Conservation (phyloP, 2,888 invertebrate genomes). For the Atrina japonica region DNA sequence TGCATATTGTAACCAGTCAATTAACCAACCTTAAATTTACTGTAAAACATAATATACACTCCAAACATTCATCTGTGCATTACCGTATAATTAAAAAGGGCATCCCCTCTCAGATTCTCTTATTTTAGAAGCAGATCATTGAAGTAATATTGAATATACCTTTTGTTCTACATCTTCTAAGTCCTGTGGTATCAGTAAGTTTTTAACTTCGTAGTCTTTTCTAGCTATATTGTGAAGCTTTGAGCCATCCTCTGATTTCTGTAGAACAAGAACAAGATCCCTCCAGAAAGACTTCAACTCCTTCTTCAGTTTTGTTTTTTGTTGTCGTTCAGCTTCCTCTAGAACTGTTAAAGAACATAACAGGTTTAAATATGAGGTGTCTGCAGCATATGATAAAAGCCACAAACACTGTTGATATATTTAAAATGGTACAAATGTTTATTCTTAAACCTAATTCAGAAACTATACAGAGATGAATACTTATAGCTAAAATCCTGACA, state of each 20-base stretch:
- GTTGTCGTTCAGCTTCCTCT: slow-evolving; percentile 66
- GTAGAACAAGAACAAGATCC: slow-evolving; percentile 71
- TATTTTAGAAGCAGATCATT: no score
- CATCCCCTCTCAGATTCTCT: no score
- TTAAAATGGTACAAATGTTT: no score
- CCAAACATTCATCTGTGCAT: no score
- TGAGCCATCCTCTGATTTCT: slow-evolving; percentile 66
- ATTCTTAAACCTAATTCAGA: no score
- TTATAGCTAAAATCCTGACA: not conserved
- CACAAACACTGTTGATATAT: no score
- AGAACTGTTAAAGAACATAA: slow-evolving; percentile 47
- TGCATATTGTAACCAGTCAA: no score
- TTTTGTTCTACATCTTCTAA: slow-evolving; percentile 75
- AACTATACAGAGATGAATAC: no score
- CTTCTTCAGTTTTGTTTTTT: slow-evolving; percentile 54
- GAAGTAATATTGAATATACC: no score
- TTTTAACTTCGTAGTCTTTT: slow-evolving; percentile 74
- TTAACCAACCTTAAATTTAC: no score
- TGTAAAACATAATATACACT: no score
- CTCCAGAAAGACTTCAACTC: slow-evolving; percentile 77
- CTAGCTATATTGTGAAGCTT: slow-evolving; percentile 75
- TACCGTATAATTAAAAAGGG: no score
- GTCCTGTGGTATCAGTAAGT: slow-evolving; percentile 70
- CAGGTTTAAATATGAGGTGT: not conserved
- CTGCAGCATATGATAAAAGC: not conserved